Evolutionary conservation across 1,140 invertebrate species (phyloP), one percentile per base, ranked within the genome.

Genomic region (Apolygus lucorum): DNA sequence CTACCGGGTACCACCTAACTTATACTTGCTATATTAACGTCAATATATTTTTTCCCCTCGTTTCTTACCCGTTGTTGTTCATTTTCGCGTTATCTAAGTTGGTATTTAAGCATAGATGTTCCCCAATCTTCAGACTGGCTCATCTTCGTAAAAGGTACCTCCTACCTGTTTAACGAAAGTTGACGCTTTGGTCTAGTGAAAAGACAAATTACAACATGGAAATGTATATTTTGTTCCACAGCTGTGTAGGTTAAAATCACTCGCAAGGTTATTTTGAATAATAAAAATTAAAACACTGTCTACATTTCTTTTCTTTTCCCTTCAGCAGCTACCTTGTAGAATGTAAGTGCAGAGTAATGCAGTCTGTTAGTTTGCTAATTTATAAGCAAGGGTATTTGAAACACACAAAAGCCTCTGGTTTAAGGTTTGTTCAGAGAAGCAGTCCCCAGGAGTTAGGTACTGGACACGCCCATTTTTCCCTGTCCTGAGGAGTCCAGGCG

Each of bases 201-300:
- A 11, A 11, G 34, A 49, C 17, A 11, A 49, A 11, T 49, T 49
- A 49, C 34, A 17, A 49, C 8, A 49, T 11, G 17, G 22, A 59
- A 59, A 22, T 59, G 54, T 59, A 59, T 59, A 59, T 59, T 59
- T 59, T 59, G 54, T 59, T 59, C 22, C 54, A 59, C 54, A 59
- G 54, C 54, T 59, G 54, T 59, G 54, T 59, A 59, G 54, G 8
- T 59, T 22, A 22, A 59, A 59, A 11, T 22, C 11, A 11, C 22
- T 59, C 54, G 54, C 54, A 11, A 59, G 54, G 54, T 59, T 59
- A 59, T 59, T 59, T 59, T 59, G 34, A 59, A 17, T 59, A 59
- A 59, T 59, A 59, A 59, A 59, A 59, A 8, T 42, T 42, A 17
- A 42, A n/a, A n/a, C n/a, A n/a, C n/a, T n/a, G n/a, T n/a, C n/a